These are phyloP conservation scores for Drosophila nr. perissopoda DNA, from an alignment of 2,888 invertebrate species.

Conservation along the genomic window DNA sequence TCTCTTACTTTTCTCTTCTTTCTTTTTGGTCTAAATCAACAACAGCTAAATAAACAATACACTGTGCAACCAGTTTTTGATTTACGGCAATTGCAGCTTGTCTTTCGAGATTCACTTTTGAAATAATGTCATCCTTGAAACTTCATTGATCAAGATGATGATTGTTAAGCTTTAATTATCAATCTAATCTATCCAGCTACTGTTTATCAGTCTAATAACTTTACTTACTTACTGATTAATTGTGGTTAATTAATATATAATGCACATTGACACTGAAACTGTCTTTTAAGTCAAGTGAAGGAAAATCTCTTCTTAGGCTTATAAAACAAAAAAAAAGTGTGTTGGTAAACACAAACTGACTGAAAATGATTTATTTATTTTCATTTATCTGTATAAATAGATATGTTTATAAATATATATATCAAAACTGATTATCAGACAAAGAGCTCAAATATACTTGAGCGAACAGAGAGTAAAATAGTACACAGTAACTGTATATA, in stretches of 20 bases:
- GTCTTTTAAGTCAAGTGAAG: background rate
- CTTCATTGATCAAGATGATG: background rate
- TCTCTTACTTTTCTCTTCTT: background rate
- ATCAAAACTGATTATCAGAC: background rate
- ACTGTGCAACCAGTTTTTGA: conserved; percentile 32
- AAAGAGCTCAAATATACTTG: background rate
- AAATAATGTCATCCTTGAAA: background rate
- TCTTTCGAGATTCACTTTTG: background rate
- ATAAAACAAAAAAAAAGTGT: background rate
- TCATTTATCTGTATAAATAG: background rate
- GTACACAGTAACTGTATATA: background rate
- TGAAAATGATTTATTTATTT: background rate
- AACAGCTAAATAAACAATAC: conserved; percentile 54
- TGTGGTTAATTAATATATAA: background rate
- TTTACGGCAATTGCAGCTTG: background rate
- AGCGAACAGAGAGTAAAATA: background rate
- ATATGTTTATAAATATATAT: background rate
- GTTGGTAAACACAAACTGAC: background rate
- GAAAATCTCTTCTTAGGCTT: background rate
- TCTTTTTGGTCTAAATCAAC: conserved; percentile 48
- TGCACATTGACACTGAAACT: background rate
- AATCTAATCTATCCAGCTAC: background rate
- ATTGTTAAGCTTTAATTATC: background rate
- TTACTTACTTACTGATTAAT: background rate
- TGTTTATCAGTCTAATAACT: background rate